Base-by-base conservation (phyloP, 2,888 invertebrate genomes). In the Machimus atricapillus region DNA sequence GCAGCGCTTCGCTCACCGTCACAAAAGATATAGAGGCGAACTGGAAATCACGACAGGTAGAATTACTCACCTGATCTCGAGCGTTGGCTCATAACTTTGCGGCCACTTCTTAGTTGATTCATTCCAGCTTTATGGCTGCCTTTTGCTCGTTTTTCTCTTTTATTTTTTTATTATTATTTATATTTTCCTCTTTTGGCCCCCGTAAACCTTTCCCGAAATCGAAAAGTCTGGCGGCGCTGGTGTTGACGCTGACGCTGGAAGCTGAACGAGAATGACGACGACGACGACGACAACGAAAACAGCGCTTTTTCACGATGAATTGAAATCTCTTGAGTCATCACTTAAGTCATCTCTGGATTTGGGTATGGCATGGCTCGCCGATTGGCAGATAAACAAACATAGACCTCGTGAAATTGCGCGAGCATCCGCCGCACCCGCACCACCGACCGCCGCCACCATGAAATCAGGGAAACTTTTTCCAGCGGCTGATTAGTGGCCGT, bases 281-380 rank as follows among this genome's bases (percentile, higher is more conserved):
- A 46, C 16, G 4, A n/a, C 46, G 19, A 73, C 34, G 34, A 31
- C 23, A 43, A 19, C 23, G 73, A 66, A 83, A 83, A 83, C 40
- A 12, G 12, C 23, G 19, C 12, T 73, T 40, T 46, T 83, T 83
- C 66, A 83, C 73, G 52, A 66, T 31, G 83, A 83, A 66, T 58
- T 83, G 34, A n/a, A 83, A 66, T 66, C 37, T 23, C 58, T 83
- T 83, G 83, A 83, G 83, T 83, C 83, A 83, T 83, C 83, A 83
- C 46, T 83, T 83, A 83, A 83, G 73, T 83, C 83, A 83, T 83
- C 83, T 66, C 66, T 83, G 19, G 66, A 83, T 83, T 83, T 83
- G 81, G 81, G 31, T 37, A 56, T 81, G 56, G 31, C 34, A 56
- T 81, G 56, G 56, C 27, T 56, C 34, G 37, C 23, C 43, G 43